Conservation (phyloP, 2,888 invertebrate species). For the Amiota communis region DNA sequence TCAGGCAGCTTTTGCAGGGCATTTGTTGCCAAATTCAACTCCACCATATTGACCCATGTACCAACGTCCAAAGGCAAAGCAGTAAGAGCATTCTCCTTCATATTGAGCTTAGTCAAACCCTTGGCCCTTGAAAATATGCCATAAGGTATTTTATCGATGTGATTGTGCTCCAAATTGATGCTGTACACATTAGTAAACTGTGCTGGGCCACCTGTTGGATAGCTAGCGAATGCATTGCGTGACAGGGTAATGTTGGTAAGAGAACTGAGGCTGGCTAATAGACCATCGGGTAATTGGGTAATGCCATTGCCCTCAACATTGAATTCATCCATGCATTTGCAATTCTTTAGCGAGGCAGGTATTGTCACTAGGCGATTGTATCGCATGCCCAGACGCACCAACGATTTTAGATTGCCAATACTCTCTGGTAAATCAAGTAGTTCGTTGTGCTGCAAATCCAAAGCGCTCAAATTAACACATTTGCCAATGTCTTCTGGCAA, state of each 20-base stretch:
- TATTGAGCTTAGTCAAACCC: conserved; percentile 95
- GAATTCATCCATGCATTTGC: conserved; percentile 97
- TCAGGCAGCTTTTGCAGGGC: conserved; percentile 96
- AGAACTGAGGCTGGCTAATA: conserved; percentile 91
- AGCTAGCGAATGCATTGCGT: conserved; percentile 94
- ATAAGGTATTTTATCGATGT: conserved; percentile 99
- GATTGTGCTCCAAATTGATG: conserved; percentile 98
- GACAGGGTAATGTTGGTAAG: conserved; percentile 96
- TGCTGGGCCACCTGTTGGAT: conserved; percentile 97
- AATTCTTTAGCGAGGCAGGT: conserved; percentile 92
- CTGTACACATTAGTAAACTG: conserved; percentile 97
- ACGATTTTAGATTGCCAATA: conserved; percentile 90
- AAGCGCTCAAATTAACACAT: conserved; percentile 92
- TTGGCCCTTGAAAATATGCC: conserved; percentile 98
- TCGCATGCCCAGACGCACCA: conserved; percentile 92
- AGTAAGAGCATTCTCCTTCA: conserved; percentile 98
- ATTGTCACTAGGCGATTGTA: conserved; percentile 94
- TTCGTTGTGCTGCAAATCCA: conserved; percentile 99
- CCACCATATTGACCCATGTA: conserved; percentile 98
- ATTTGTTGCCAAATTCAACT: conserved; percentile 98
- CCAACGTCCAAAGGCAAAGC: conserved; percentile 97
- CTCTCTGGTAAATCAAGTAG: conserved; percentile 95
- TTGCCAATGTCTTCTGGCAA: conserved; percentile 96
- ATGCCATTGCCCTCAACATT: conserved; percentile 99
- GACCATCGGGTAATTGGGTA: conserved; percentile 95